Base-by-base conservation (phyloP, 2,113 vertebrate species). In the Hydrolagus affinis region DNA sequence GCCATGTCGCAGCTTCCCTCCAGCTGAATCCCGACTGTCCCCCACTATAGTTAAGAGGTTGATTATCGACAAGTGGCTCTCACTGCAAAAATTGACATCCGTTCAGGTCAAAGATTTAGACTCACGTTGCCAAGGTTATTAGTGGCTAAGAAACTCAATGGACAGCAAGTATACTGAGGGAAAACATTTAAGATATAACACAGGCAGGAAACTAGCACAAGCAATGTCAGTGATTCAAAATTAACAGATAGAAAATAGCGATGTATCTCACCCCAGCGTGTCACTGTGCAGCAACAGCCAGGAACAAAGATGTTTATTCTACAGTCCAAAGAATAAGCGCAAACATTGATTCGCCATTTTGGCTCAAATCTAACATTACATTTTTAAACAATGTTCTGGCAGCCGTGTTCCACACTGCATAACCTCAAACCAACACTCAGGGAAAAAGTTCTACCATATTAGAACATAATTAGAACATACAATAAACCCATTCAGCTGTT, bases 171-270 rank as follows among this genome's bases (percentile, higher is more conserved):
- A 64, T 14, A 15, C 57, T 10, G 62, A 19, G 77, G 7, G 44
- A 83, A 66, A 83, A 68, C 6, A 17, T 83, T 83, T 68, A 74
- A 74, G 72, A 23, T 62, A 14, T 66, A 21, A 0, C 62, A 11
- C 25, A 83, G 66, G 64, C 30, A 6, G 44, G 44, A 44, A 44
- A 44, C 44, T 64, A 30, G 28, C 62, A 83, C 12, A 66, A 25
- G 66, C 25, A 14, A 80, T 78, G 57, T 60, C 75, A 78, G 23
- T 56, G 30, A 80, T 64, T 83, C 21, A 32, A 56, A 75, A 75
- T 30, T 9, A 6, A 62, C 12, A 64, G 62, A 62, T 28, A 68
- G 15, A 64, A 80, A 80, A 62, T 28, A 80, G 2, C 17, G n/a
- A 15, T 15, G 64, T 12, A 28, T 64, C 2, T 25, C 19, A 28